phyloP scores from a whole-genome alignment of 2,888 invertebrate genomes.

The Ephialtes manifestator region DNA sequence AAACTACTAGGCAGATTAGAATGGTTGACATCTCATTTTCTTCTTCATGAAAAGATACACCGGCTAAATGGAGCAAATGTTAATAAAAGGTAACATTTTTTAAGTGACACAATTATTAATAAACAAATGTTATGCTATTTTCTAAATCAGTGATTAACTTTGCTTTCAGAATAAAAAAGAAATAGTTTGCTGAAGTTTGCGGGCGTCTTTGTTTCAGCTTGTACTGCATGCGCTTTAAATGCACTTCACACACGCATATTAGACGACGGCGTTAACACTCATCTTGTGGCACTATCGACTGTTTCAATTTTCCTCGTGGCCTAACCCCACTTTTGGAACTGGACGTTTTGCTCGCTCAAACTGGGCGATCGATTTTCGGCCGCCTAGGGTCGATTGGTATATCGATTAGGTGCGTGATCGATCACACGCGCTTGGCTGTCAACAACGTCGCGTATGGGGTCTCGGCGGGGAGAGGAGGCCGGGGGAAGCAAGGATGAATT shows the following conservation, averaged over 20 bases:
- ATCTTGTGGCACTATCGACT: background rate
- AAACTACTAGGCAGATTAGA: too few relatives aligned
- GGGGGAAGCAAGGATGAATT: too few relatives aligned
- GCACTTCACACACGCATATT: background rate
- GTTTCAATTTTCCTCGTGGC: background rate
- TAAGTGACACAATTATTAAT: too few relatives aligned
- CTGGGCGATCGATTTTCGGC: background rate
- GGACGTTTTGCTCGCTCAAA: background rate
- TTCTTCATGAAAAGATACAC: too few relatives aligned
- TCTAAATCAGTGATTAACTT: too few relatives aligned
- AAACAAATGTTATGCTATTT: too few relatives aligned
- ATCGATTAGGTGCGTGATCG: background rate
- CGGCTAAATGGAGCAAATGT: too few relatives aligned
- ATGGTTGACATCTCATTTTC: too few relatives aligned
- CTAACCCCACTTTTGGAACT: background rate
- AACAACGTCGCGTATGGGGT: background rate
- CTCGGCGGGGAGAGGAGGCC: too few relatives aligned
- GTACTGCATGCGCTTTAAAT: background rate
- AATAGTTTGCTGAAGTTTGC: too few relatives aligned
- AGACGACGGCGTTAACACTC: background rate
- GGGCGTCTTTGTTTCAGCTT: background rate
- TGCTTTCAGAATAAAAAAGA: too few relatives aligned
- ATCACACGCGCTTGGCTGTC: background rate
- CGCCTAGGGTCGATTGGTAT: background rate
- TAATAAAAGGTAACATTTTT: too few relatives aligned